Conservation (phyloP, 92 coral and sea anemone species). For the Virgularia gustaviana region DNA sequence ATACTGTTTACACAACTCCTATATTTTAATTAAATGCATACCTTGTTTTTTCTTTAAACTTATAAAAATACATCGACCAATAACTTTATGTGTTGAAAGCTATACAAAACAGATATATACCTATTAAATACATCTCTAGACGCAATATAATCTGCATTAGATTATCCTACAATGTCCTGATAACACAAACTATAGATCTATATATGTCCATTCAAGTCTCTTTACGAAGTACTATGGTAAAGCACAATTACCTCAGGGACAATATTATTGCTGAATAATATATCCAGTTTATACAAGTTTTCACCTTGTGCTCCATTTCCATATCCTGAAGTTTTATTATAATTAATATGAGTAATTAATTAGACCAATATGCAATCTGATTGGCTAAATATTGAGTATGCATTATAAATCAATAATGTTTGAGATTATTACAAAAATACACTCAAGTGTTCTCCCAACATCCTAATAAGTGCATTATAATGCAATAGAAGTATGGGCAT, state of each 20-base stretch:
- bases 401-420: neutral
- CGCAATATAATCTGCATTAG: neutral
- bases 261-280: constrained; percentile 1
- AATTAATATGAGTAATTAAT: neutral
- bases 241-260: constrained; percentile 12
- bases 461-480: neutral
- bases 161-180: too few species aligned
- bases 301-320: constrained; percentile 35
- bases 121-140: neutral
- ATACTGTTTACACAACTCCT: neutral
- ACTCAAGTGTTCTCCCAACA: neutral
- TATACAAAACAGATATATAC: neutral
- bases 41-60: constrained; percentile 25
- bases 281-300: constrained; percentile 27
- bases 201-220: too few species aligned
- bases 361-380: too few species aligned
- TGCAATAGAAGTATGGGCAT: neutral
- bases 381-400: neutral
- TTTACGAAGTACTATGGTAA: neutral
- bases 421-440: neutral
- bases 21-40: too few species aligned
- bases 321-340: constrained; percentile 1
- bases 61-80: constrained; percentile 16
- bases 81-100: constrained; percentile 20
- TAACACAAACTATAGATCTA: too few species aligned